Conservation (phyloP, 2,888 invertebrate genomes). For the Eurytoma adleriae region DNA sequence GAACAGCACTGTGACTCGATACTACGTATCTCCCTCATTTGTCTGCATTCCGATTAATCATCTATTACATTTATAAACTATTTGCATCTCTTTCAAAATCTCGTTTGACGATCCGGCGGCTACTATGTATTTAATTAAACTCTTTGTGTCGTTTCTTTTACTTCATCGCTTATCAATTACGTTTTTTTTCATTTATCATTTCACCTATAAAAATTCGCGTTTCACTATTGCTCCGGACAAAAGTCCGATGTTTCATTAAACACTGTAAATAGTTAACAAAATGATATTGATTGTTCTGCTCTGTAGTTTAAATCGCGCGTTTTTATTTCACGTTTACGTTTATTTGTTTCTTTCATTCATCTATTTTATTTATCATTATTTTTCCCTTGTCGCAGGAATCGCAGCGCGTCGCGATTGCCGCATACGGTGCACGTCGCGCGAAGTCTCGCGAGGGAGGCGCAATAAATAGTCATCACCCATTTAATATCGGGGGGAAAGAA, state of each 20-base stretch:
- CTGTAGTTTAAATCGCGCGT: constrained; percentile 58
- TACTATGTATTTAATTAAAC: constrained; percentile 53
- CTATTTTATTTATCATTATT: too few species aligned
- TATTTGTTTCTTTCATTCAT: too few species aligned
- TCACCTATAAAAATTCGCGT: constrained; percentile 60
- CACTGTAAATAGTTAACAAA: constrained; percentile 76
- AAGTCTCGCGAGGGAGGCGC: constrained; percentile 57
- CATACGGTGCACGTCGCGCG: not conserved
- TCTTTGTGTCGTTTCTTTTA: constrained; percentile 39
- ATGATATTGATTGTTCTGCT: constrained; percentile 73
- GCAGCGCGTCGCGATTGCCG: constrained; percentile 47
- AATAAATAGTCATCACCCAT: constrained; percentile 45
- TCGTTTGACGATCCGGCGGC: constrained; percentile 49
- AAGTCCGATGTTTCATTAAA: constrained; percentile 71
- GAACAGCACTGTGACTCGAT: constrained; percentile 43
- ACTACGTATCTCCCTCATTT: constrained; percentile 36
- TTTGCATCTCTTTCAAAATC: constrained; percentile 58
- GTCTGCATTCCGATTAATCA: constrained; percentile 38
- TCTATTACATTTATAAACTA: constrained; percentile 60
- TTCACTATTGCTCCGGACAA: constrained; percentile 73
- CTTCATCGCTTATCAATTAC: too few species aligned
- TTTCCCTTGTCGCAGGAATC: not conserved
- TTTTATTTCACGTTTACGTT: not conserved
- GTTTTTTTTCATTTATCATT: constrained; percentile 48
- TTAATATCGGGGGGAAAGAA: constrained; percentile 46